Conservation (phyloP, 1,140 invertebrate species). For the Ceratosolen solmsi region DNA sequence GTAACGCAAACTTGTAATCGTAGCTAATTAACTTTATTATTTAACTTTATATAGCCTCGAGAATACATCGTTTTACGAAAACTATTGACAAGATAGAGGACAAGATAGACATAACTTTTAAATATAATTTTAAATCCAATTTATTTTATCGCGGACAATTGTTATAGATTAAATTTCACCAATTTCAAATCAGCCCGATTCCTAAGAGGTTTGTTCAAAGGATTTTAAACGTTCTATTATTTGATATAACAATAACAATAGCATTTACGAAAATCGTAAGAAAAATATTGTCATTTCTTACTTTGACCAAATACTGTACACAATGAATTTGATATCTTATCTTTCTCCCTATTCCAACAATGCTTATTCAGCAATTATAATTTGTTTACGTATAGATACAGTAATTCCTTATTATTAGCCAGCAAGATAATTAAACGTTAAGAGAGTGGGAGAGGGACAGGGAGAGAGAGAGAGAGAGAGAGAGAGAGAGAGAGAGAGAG, state of each 20-base stretch:
- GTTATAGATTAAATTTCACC: not conserved
- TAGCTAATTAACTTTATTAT: conserved; percentile 3
- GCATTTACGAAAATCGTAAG: not conserved
- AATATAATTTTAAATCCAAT: not conserved
- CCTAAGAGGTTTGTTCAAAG: not conserved
- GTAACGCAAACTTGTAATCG: not conserved
- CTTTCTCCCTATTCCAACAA: not conserved
- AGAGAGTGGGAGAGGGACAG: not conserved
- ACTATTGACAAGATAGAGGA: not conserved
- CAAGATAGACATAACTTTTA: not conserved
- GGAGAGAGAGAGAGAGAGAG: not conserved
- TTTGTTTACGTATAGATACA: not conserved
- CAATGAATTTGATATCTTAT: not conserved
- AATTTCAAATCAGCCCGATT: not conserved
- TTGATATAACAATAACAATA: not conserved
- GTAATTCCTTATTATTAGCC: not conserved
- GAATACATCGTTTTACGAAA: not conserved
- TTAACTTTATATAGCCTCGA: not conserved
- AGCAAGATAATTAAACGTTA: not conserved
- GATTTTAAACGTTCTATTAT: not conserved
- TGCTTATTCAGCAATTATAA: not conserved
- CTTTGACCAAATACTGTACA: not conserved
- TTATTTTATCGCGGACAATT: not conserved
- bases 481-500: no score
- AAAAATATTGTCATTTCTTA: not conserved